A percentile compares a stretch with the other conserved stretches of the same genome.
These are phyloP conservation scores for Nyleta sp. DNA, from an alignment of 2,888 invertebrate genomes.

Conservation along the genomic window DNA sequence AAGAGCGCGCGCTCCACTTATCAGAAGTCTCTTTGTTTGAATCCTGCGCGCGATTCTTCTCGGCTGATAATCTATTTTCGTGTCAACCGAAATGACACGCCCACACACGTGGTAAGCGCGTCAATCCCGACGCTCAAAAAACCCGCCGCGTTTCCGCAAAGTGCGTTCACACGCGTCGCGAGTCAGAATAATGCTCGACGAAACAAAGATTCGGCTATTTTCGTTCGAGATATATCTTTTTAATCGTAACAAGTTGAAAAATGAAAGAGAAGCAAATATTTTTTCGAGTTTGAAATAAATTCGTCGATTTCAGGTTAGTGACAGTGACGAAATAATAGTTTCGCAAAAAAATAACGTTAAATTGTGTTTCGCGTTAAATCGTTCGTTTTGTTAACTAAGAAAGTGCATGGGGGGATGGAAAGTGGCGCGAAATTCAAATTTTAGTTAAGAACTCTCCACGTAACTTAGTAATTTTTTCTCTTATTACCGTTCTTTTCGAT, in stretches of 20 bases:
- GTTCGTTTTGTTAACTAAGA: too few relatives aligned
- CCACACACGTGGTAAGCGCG: constrained; percentile 44
- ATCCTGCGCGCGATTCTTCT: constrained; percentile 30
- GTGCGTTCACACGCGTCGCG: constrained; percentile 32
- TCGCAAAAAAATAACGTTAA: too few relatives aligned
- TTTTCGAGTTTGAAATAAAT: too few relatives aligned
- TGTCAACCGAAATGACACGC: constrained; percentile 37
- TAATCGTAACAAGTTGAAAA: background rate
- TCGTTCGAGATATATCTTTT: background rate
- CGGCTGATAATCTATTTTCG: constrained; percentile 57
- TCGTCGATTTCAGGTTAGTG: too few relatives aligned
- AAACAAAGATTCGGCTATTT: constrained; percentile 18
- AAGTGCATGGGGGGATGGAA: too few relatives aligned
- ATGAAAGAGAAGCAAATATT: too few relatives aligned
- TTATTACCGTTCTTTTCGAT: too few relatives aligned
- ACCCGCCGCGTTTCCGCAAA: constrained; percentile 19
- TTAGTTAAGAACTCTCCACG: too few relatives aligned
- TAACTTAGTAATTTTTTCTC: too few relatives aligned
- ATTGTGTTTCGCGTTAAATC: too few relatives aligned
- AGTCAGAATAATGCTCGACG: background rate
- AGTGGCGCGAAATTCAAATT: too few relatives aligned
- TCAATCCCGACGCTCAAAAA: constrained; percentile 31
- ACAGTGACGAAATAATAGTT: too few relatives aligned
- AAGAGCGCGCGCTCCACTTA: constrained; percentile 61
- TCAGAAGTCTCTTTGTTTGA: constrained; percentile 52